Evolutionary conservation across 35 echinoderm and acorn worm species (phyloP), one percentile per base, ranked within the genome.

Genomic region (Acanthaster planci): DNA sequence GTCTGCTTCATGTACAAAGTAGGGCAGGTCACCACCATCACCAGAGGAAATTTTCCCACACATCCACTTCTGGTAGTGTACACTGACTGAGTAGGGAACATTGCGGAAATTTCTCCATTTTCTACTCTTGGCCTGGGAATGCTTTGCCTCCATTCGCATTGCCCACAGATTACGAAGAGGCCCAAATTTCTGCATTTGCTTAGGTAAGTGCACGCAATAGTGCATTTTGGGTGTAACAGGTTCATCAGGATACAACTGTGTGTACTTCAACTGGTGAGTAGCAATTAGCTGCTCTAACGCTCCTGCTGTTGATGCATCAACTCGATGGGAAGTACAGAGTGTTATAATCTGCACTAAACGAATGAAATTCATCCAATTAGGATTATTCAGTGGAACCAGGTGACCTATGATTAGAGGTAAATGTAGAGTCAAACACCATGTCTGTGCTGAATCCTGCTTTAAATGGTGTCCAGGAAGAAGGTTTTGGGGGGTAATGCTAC

Each of bases 161-260:
- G 78, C 76, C 87, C 87, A 89, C 17, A 72, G 54, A 53, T 83
- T 51, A 51, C 87, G 57, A 7, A 18, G 36, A 5, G 87, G 79
- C 22, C 78, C 87, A 89, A 72, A 89, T 15, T 82, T 47, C 39
- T 39, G n/a, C 29, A 83, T 89, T 89, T 89, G 79, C 29, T 21
- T 67, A 76, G 79, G 57, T 7, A 89, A 32, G 34, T 89, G 87
- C 14, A 89, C 79, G 52, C 38, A 72, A 36, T 89, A 82, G 58
- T 89, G 87, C 60, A 82, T 89, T 50, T 89, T 89, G 40, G 87
- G 87, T 19, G 80, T 89, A 51, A 89, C 21, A 67, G 37, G 32
- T 36, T 56, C 78, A 31, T 60, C 29, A 29, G 81, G 80, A 84
- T 84, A 90, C 5, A 37, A n/a, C 16, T 56, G 16, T 56, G 54